Base-by-base conservation (phyloP, 2,113 vertebrate genomes). In the Ibidorhyncha struthersii region DNA sequence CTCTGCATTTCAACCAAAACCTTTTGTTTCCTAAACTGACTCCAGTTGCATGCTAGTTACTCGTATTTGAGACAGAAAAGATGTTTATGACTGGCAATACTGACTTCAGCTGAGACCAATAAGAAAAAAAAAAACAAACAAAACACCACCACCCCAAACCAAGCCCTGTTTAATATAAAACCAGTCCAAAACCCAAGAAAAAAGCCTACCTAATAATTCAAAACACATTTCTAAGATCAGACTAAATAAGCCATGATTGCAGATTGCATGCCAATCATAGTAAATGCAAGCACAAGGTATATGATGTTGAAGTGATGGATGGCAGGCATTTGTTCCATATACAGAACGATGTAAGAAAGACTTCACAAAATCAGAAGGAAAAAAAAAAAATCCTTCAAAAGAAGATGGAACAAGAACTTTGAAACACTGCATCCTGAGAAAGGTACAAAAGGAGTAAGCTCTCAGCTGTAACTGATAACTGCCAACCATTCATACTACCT, bases 161-260 rank as follows among this genome's bases (percentile, higher is more conserved):
- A 47, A 52, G 8, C 4, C 3, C 7, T 16, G 10, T 73, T 82
- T 67, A 41, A 32, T 38, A 13, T 8, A 47, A 70, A 41, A 63
- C 6, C 8, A 59, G 27, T 14, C 41, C 14, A 59, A 72, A 93
- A 79, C 56, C 30, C 29, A 90, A 50, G 9, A 67, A 73, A 63
- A 70, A 81, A 34, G 8, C 9, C 13, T 34, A 23, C 9, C 14
- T 56, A 40, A 62, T 7, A 2, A 74, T n/a, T 4, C 22, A 45
- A 17, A 87, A n/a, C 6, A n/a, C 1, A 4, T 67, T 32, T 62
- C 0, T 17, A 79, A 86, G 17, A 74, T 62, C 5, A 74, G 1
- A 8, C 8, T 32, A 84, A 87, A 66, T 9, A 56, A 69, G 40
- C 4, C 7, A 52, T 10, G 11, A 73, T 0, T 52, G 26, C 10